Conservation (phyloP, 2,113 vertebrate species). For the Manacus vitellinus region DNA sequence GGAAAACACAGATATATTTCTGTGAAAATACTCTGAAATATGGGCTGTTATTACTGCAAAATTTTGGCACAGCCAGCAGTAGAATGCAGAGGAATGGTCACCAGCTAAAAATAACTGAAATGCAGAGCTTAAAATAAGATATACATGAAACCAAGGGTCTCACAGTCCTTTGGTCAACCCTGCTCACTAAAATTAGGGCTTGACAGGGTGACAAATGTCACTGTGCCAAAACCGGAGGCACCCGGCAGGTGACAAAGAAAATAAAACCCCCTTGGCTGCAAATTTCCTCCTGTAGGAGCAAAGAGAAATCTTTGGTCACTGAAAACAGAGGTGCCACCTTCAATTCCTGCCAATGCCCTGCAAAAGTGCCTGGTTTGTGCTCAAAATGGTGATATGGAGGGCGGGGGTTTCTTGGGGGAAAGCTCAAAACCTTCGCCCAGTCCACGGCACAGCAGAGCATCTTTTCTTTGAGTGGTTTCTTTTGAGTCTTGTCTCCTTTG, state of each 20-base stretch:
- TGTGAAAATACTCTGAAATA: slow-evolving; percentile 7
- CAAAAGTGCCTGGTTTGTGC: not conserved
- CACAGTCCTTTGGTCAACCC: not conserved
- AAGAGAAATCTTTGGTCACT: not conserved
- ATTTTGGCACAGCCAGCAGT: not conserved
- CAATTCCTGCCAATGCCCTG: not conserved
- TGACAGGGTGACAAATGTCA: slow-evolving; percentile 14
- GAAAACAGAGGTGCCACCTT: not conserved
- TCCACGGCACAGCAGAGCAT: fast-evolving
- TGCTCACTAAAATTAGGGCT: not conserved
- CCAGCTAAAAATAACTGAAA: slow-evolving; percentile 48
- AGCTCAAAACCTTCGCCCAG: fast-evolving
- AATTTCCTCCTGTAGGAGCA: not conserved
- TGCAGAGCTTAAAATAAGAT: not conserved
- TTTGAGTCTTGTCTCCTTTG: not conserved
- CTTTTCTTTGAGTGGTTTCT: not conserved
- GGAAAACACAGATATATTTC: slow-evolving; percentile 13
- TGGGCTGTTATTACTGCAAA: not conserved
- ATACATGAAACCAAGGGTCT: slow-evolving; percentile 9
- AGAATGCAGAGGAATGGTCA: slow-evolving; percentile 1
- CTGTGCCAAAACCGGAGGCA: not conserved
- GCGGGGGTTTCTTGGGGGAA: not conserved
- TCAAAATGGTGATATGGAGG: not conserved
- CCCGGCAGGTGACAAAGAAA: not conserved
- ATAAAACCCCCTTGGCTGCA: not conserved